Percentiles rank a stretch among this genome's conserved stretches.
These are phyloP conservation scores for Drosophila histrio DNA, from an alignment of 2,888 invertebrate genomes.

Conservation along the genomic window DNA sequence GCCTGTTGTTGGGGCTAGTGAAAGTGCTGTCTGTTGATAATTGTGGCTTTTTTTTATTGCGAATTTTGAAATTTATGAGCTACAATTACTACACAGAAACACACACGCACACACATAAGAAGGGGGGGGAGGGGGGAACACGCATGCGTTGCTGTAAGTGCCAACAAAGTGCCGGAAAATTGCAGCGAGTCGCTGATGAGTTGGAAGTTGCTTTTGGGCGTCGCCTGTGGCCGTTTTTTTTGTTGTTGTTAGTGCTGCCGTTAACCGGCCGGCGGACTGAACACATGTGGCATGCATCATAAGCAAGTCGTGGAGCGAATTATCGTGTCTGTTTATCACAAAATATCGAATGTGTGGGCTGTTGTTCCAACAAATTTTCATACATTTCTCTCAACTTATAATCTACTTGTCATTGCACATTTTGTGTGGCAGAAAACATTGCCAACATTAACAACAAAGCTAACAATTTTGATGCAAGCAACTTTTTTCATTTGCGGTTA, in stretches of 20 bases:
- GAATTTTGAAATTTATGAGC: constrained; percentile 53
- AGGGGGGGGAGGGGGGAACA: constrained; percentile 36
- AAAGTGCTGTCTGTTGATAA: constrained; percentile 45
- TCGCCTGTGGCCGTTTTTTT: constrained; percentile 34
- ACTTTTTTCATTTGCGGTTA: background rate
- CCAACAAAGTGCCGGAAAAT: constrained; percentile 72
- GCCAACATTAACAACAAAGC: constrained; percentile 5
- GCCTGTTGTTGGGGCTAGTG: constrained; percentile 30
- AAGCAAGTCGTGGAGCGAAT: constrained; percentile 49
- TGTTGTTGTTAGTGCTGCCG: constrained; percentile 5
- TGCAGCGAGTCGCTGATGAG: constrained; percentile 52
- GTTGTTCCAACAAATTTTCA: constrained; percentile 1
- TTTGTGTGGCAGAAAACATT: constrained; percentile 26
- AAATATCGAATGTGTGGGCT: constrained; percentile 41
- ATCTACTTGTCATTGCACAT: constrained; percentile 19
- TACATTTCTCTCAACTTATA: constrained; percentile 18
- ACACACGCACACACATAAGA: background rate
- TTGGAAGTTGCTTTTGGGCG: constrained; percentile 46
- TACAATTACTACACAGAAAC: constrained; percentile 13
- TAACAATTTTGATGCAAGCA: background rate
- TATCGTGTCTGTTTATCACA: constrained; percentile 46
- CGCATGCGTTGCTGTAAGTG: constrained; percentile 66
- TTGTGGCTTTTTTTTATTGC: constrained; percentile 24
- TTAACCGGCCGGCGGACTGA: background rate
- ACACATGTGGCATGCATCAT: constrained; percentile 52